phyloP scores from a whole-genome alignment of 2,113 vertebrate genomes.

The Hyaena hyaena region DNA sequence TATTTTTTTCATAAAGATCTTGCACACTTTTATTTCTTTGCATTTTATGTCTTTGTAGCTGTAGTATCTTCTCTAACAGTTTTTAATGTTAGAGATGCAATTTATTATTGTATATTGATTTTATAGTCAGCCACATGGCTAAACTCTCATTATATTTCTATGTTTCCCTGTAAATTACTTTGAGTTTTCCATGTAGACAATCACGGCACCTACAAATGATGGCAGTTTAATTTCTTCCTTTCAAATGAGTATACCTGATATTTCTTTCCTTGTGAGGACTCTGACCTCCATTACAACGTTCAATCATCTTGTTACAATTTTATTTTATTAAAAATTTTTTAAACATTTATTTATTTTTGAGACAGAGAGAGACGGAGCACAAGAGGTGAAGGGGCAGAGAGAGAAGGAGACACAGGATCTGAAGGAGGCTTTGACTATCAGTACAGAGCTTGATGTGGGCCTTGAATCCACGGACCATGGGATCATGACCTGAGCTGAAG shows the following conservation, averaged over 20 bases:
- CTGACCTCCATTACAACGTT: neutral
- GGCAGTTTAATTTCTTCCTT: constrained; percentile 8
- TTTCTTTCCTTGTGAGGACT: neutral
- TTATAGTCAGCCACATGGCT: neutral
- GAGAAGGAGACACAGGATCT: too few species aligned
- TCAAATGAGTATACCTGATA: neutral
- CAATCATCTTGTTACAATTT: neutral
- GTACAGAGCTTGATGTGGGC: too few species aligned
- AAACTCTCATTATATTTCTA: constrained; percentile 34
- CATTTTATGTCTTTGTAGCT: neutral
- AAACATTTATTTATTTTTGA: too few species aligned
- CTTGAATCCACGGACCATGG: too few species aligned
- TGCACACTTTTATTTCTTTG: neutral
- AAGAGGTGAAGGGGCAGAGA: too few species aligned
- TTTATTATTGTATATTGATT: constrained; percentile 46
- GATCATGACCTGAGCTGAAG: too few species aligned
- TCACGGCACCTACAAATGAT: neutral
- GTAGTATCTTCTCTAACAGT: neutral
- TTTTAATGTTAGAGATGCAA: neutral
- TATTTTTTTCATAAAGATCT: neutral
- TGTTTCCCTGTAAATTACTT: constrained; percentile 14
- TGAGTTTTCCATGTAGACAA: neutral
- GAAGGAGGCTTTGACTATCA: too few species aligned
- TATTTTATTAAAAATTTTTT: neutral
- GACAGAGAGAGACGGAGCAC: too few species aligned